Evolutionary conservation across 1,140 invertebrate genomes (phyloP).

Genomic region (Charaxes varanes): DNA sequence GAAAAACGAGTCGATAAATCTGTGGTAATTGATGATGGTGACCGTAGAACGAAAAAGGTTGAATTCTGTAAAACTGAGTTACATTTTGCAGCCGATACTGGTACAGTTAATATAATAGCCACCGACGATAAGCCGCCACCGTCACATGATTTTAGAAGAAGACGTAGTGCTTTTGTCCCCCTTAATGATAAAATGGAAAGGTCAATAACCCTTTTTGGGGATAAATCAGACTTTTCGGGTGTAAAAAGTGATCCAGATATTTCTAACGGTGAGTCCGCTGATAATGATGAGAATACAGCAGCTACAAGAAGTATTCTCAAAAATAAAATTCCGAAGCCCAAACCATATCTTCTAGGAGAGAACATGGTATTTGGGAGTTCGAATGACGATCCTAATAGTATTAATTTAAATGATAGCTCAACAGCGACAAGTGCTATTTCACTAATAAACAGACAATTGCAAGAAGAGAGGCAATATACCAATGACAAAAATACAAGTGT

Average conservation of each 20-base stretch:
- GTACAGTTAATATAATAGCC: slow-evolving; percentile 89
- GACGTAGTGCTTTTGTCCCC: slow-evolving; percentile 72
- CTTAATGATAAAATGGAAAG: slow-evolving; percentile 59
- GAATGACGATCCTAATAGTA: slow-evolving; percentile 20
- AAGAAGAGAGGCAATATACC: slow-evolving; percentile 32
- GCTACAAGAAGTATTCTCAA: slow-evolving; percentile 81
- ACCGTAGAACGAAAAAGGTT: slow-evolving; percentile 81
- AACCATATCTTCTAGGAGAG: slow-evolving; percentile 80
- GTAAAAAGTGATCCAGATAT: slow-evolving; percentile 15
- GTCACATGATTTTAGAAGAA: slow-evolving; percentile 83
- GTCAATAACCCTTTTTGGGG: slow-evolving; percentile 57
- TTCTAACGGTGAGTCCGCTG: slow-evolving; percentile 31
- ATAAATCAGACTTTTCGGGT: slow-evolving; percentile 34
- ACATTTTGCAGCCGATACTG: slow-evolving; percentile 88
- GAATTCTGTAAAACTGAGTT: slow-evolving; percentile 91
- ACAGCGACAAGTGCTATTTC: slow-evolving; percentile 38
- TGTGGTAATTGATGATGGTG: slow-evolving; percentile 36
- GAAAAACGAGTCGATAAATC: slow-evolving; percentile 13
- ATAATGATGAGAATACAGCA: slow-evolving; percentile 70
- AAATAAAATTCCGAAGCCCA: slow-evolving; percentile 81
- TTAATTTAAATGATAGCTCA: slow-evolving; percentile 18
- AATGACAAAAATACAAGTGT: slow-evolving; percentile 31
- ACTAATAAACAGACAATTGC: slow-evolving; percentile 52
- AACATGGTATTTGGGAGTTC: slow-evolving; percentile 67
- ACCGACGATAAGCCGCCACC: slow-evolving; percentile 89